A percentile compares a stretch with the other conserved stretches of the same genome.
Conservation (phyloP, 2,113 vertebrate species). For the Daboia siamensis region DNA sequence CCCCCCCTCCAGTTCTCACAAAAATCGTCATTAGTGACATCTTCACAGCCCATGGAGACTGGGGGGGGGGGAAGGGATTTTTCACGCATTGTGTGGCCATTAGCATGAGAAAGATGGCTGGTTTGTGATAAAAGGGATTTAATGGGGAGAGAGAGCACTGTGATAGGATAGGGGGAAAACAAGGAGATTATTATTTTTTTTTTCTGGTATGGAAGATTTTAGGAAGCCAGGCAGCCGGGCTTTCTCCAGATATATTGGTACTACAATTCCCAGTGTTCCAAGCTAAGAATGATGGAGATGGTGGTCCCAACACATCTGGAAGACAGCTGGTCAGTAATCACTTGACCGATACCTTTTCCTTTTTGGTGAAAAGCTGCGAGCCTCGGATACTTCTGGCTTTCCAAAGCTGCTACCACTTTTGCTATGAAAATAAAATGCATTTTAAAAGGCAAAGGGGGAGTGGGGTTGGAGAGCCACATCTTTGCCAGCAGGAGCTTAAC, state of each 20-base stretch:
- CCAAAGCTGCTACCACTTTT: constrained; percentile 26
- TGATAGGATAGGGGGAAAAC: not conserved
- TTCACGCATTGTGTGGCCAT: not conserved
- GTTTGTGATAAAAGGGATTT: not conserved
- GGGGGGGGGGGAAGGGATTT: not conserved
- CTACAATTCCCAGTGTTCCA: not conserved
- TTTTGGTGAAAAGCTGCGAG: not conserved
- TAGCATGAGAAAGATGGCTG: not conserved
- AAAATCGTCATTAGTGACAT: not conserved
- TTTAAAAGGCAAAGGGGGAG: constrained; percentile 3
- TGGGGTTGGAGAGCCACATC: constrained; percentile 17
- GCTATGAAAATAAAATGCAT: constrained; percentile 45
- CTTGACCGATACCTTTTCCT: not conserved
- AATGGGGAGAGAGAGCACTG: not conserved
- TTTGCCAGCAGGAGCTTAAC: constrained; percentile 70
- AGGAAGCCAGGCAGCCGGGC: not conserved
- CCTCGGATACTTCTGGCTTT: rapidly evolving
- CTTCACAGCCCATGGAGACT: not conserved
- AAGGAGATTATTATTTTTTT: not conserved
- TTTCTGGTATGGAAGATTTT: not conserved
- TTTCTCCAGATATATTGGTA: not conserved
- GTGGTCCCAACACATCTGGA: not conserved
- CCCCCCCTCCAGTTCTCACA: not conserved
- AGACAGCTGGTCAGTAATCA: not conserved
- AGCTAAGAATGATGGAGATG: not conserved